phyloP scores from a whole-genome alignment of 1,140 invertebrate genomes.

The Zaprionus ghesquierei region DNA sequence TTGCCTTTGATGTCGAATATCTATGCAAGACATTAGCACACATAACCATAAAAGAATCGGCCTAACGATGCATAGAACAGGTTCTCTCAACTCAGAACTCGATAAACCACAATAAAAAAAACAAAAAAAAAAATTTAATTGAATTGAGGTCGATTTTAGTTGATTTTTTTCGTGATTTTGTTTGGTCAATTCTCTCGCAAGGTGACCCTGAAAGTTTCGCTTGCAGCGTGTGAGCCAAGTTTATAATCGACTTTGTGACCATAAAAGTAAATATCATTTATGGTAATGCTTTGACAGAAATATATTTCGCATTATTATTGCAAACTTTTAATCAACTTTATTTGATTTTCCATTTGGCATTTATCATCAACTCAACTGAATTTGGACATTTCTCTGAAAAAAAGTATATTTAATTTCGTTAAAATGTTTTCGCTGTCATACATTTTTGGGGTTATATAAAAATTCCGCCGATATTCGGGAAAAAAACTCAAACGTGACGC shows the following conservation, averaged over 20 bases:
- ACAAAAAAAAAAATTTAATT: constrained; percentile 18
- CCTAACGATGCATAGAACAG: constrained; percentile 24
- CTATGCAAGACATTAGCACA: constrained; percentile 59
- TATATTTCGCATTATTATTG: not conserved
- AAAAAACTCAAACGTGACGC: constrained; percentile 10
- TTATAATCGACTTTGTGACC: not conserved
- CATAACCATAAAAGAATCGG: constrained; percentile 56
- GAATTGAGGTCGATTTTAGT: constrained; percentile 56
- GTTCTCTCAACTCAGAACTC: constrained; percentile 27
- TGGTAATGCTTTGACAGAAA: not conserved
- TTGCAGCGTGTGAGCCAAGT: constrained; percentile 37
- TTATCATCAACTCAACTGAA: not conserved
- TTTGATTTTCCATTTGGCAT: constrained; percentile 8
- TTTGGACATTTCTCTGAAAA: not conserved
- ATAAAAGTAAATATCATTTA: not conserved
- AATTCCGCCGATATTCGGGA: constrained; percentile 20
- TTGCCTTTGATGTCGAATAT: constrained; percentile 2
- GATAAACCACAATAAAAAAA: constrained; percentile 3
- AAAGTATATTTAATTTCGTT: constrained; percentile 20
- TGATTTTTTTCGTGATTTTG: constrained; percentile 14
- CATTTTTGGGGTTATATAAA: constrained; percentile 62
- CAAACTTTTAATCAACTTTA: not conserved
- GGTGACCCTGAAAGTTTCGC: constrained; percentile 61
- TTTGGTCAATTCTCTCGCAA: constrained; percentile 30
- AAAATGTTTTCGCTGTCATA: constrained; percentile 53